phyloP scores from a whole-genome alignment of 2,797 vertebrate species.

The Eurystomus glaucurus region DNA sequence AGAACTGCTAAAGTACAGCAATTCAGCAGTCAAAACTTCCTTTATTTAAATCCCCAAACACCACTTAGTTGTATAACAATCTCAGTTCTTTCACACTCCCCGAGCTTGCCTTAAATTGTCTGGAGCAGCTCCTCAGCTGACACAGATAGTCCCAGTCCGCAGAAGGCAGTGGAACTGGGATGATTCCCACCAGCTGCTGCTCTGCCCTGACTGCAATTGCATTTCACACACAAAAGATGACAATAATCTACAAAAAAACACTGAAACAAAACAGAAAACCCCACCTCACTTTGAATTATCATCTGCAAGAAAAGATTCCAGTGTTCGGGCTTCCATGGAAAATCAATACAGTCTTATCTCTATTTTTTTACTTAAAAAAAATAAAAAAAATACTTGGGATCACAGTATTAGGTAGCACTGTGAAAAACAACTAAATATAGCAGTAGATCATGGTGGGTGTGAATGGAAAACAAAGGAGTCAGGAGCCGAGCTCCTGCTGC shows the following conservation, averaged over 20 bases:
- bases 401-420: constrained; percentile 72
- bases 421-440: constrained; percentile 89
- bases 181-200: constrained; percentile 11
- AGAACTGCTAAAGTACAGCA: constrained; percentile 63
- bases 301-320: constrained; percentile 58
- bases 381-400: constrained; percentile 50
- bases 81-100: constrained; percentile 43
- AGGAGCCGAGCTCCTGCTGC: constrained; percentile 78
- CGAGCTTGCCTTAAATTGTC: constrained; percentile 38
- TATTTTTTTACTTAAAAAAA: constrained; percentile 70
- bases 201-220: background rate
- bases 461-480: constrained; percentile 85
- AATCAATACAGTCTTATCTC: constrained; percentile 89
- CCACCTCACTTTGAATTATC: constrained; percentile 3
- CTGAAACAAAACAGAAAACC: background rate
- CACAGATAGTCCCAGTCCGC: background rate
- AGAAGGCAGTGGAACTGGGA: constrained; percentile 40
- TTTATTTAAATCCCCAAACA: constrained; percentile 76
- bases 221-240: constrained; percentile 53
- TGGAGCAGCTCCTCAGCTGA: constrained; percentile 25
- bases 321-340: constrained; percentile 74
- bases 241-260: constrained; percentile 23
- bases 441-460: constrained; percentile 81
- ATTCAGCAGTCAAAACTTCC: constrained; percentile 79
- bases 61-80: constrained; percentile 70